These are phyloP conservation scores for Drosophila anomalata DNA, from an alignment of 2,888 invertebrate species.

Conservation along the genomic window DNA sequence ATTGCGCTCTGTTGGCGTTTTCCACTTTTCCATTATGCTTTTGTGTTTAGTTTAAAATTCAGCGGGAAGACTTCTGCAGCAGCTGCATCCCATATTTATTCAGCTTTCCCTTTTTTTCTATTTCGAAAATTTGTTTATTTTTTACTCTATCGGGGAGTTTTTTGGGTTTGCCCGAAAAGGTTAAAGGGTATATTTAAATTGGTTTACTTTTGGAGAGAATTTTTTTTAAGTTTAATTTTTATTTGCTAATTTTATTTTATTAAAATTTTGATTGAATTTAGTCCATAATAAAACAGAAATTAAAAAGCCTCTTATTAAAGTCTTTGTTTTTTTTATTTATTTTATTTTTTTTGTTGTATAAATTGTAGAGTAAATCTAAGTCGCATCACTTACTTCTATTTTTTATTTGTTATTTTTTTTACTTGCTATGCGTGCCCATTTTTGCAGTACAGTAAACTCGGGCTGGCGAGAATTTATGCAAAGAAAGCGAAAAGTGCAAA, in stretches of 20 bases:
- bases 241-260: too few species aligned
- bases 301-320: too few species aligned
- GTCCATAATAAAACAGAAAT: too few species aligned
- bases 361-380: background rate
- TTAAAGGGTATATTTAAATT: background rate
- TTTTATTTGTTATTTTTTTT: constrained; percentile 16
- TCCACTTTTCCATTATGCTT: constrained; percentile 72
- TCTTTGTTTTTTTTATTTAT: too few species aligned
- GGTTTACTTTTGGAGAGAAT: too few species aligned
- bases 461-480: constrained; percentile 73
- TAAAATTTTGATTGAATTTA: too few species aligned
- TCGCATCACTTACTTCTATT: constrained; percentile 7
- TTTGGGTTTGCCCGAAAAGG: background rate
- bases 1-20: constrained; percentile 75
- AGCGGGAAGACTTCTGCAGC: constrained; percentile 61
- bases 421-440: constrained; percentile 65
- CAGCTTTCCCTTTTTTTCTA: constrained; percentile 14
- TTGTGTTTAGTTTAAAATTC: constrained; percentile 72
- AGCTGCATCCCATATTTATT: constrained; percentile 51
- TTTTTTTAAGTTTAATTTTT: too few species aligned
- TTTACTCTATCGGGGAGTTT: constrained; percentile 1
- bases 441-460: constrained; percentile 63
- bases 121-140: constrained; percentile 1
- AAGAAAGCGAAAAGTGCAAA: constrained; percentile 80
- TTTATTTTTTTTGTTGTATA: background rate